Evolutionary conservation across 2,113 vertebrate genomes (phyloP).

Genomic region (Oceanodroma tethys): DNA sequence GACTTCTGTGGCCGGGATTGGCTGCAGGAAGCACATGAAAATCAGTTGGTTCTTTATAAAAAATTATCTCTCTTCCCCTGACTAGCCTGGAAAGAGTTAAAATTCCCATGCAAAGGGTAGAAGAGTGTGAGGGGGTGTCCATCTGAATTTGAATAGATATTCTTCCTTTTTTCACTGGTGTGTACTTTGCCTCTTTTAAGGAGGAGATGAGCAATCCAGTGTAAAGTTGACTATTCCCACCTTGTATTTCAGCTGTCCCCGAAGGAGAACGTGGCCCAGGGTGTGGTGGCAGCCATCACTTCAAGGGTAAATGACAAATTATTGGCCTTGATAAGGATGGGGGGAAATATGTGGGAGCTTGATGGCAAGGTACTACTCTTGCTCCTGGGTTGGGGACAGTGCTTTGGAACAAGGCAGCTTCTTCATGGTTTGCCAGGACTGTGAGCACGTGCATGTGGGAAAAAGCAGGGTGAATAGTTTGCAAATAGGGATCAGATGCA

Average conservation of each 20-base stretch:
- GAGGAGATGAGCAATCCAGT: background rate
- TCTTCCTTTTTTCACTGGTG: conserved; percentile 27
- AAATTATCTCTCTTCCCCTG: background rate
- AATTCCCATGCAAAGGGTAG: background rate
- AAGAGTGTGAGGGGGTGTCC: background rate
- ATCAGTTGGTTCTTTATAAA: conserved; percentile 39
- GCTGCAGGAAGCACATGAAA: conserved; percentile 84
- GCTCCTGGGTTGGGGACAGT: background rate
- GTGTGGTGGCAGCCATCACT: conserved; percentile 56
- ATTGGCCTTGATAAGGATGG: background rate
- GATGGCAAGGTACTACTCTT: background rate
- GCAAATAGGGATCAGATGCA: background rate
- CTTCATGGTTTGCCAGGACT: background rate
- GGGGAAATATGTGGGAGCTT: background rate
- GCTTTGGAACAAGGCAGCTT: background rate
- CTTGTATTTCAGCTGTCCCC: conserved; percentile 52
- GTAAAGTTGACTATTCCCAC: conserved; percentile 33
- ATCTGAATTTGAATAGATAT: conserved; percentile 65
- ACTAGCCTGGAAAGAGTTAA: conserved; percentile 64
- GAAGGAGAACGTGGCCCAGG: conserved; percentile 53
- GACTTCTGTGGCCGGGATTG: conserved; percentile 75
- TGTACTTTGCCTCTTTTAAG: background rate
- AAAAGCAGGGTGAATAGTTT: background rate
- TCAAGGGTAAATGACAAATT: conserved; percentile 65
- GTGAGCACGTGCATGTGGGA: accelerated